Conservation (phyloP, 2,113 vertebrate genomes). For the Plestiodon gilberti region DNA sequence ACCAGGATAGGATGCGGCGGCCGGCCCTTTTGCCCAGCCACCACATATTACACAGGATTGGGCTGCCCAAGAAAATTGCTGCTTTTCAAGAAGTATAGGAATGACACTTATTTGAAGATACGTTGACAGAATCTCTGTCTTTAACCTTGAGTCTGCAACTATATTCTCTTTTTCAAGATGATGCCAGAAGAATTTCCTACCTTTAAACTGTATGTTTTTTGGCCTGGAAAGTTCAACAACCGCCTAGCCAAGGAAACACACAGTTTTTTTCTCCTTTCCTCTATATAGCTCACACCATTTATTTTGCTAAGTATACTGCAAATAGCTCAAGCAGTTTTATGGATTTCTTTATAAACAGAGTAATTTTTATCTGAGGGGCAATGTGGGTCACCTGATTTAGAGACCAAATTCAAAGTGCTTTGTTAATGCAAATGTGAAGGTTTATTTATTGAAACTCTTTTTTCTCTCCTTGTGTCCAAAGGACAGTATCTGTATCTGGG, state of each 20-base stretch:
- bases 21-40: no score
- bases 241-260: background rate
- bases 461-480: background rate
- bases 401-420: background rate
- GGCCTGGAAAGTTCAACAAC: conserved; percentile 13
- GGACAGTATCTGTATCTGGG: background rate
- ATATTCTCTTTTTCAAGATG: background rate
- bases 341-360: background rate
- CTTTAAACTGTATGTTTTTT: conserved; percentile 15
- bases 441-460: background rate
- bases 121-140: background rate
- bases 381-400: background rate
- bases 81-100: background rate
- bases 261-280: background rate
- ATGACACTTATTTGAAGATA: background rate
- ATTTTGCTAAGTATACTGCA: background rate
- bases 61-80: fast-evolving
- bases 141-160: background rate
- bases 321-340: background rate
- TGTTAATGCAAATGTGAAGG: background rate
- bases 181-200: background rate
- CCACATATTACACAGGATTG: no score
- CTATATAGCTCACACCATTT: conserved; percentile 20
- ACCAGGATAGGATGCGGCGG: no score
- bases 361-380: background rate